Evolutionary conservation across 2,797 vertebrate genomes (phyloP).

Genomic region (Crypturellus tataupa): DNA sequence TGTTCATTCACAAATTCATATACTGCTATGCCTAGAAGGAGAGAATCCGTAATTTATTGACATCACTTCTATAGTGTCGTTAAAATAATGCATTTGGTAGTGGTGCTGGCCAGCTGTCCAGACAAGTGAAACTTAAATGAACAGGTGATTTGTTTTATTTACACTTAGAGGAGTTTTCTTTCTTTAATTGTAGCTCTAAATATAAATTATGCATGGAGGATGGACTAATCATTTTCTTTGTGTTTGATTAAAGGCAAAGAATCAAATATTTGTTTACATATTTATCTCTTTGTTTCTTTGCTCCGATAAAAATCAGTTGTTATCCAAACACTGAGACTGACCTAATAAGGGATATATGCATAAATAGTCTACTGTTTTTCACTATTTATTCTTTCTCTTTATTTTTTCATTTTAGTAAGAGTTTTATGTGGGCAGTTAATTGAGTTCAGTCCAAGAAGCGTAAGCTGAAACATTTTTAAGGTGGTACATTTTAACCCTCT

Average conservation of each 20-base stretch:
- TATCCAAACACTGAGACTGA: slow-evolving; percentile 44
- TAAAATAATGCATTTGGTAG: not conserved
- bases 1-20: not conserved
- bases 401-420: slow-evolving; percentile 11
- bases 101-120: not conserved
- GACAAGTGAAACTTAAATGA: not conserved
- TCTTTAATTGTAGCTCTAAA: slow-evolving; percentile 45
- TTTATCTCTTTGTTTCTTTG: slow-evolving; percentile 65
- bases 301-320: slow-evolving; percentile 27
- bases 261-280: slow-evolving; percentile 52
- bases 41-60: not conserved
- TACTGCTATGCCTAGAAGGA: slow-evolving; percentile 13
- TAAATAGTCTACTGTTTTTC: slow-evolving; percentile 54
- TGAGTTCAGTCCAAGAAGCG: slow-evolving; percentile 13
- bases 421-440: not conserved
- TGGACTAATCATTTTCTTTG: slow-evolving; percentile 44
- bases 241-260: slow-evolving; percentile 63
- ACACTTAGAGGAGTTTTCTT: slow-evolving; percentile 6
- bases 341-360: slow-evolving; percentile 62
- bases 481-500: slow-evolving; percentile 22
- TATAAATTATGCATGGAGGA: slow-evolving; percentile 7
- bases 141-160: slow-evolving; percentile 51
- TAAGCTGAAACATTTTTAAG: slow-evolving; percentile 42
- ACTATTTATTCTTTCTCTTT: slow-evolving; percentile 54
- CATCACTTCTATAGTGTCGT: not conserved